These are phyloP conservation scores for Bombus consobrinus DNA, from an alignment of 1,140 invertebrate genomes.

Conservation along the genomic window DNA sequence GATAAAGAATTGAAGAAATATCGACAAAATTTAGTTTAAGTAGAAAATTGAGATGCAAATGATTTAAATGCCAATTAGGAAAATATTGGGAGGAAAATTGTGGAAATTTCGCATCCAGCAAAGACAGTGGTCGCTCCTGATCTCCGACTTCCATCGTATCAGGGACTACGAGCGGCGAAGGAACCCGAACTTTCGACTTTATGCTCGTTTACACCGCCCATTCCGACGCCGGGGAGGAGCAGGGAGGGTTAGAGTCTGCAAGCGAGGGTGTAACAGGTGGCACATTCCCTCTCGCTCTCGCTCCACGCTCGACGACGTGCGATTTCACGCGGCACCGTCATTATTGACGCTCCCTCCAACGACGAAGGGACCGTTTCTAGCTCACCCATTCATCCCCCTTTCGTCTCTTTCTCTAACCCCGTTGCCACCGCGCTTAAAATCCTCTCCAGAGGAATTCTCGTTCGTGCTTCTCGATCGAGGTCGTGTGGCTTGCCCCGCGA, in stretches of 20 bases:
- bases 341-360: conserved; percentile 64
- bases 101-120: not conserved
- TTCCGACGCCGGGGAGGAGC: not conserved
- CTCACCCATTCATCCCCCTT: too few relatives aligned
- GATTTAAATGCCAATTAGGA: not conserved
- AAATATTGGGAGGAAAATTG: not conserved
- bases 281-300: conserved; percentile 60
- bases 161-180: conserved; percentile 46
- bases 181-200: conserved; percentile 69
- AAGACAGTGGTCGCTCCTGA: conserved; percentile 18
- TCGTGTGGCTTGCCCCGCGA: conserved; percentile 22
- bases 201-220: conserved; percentile 61
- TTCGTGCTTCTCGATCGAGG: conserved; percentile 56
- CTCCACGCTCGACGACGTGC: conserved; percentile 54
- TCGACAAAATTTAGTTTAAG: not conserved
- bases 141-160: conserved; percentile 12
- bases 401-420: not conserved
- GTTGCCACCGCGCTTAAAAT: conserved; percentile 38
- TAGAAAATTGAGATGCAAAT: not conserved
- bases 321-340: conserved; percentile 62
- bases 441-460: conserved; percentile 60
- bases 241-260: conserved; percentile 27
- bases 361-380: conserved; percentile 36
- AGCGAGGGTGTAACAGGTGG: conserved; percentile 72
- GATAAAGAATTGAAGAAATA: not conserved